Base-by-base conservation (phyloP, 1,140 invertebrate species). In the Nasonia vitripennis region DNA sequence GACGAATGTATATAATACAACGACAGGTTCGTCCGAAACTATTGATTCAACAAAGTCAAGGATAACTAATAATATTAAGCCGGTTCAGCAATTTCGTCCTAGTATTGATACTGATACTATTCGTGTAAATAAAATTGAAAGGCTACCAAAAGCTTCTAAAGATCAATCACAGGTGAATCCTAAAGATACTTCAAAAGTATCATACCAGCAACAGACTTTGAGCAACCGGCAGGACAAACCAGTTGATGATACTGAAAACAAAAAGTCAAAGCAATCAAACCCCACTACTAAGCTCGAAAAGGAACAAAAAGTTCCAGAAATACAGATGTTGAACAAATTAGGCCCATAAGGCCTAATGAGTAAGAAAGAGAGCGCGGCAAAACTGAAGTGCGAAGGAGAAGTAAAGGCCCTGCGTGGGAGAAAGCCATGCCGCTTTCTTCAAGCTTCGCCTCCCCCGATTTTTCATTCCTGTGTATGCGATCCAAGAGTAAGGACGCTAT, bases 241-340 rank as follows among this genome's bases (percentile, higher is more conserved):
- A 27, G 7, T 73, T 12, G 85, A 89, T 31, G 51, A 75, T 20
- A 9, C 48, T 10, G 89, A 91, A 23, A 83, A 48, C 10, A 91
- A 89, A 55, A 90, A 88, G 17, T 68, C 74, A n/a, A 90, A 89
- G 37, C 88, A 89, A 45, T 87, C 84, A 68, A 88, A 23, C 51
- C 12, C 73, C 10, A 80, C 11, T 23, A 86, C 87, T n/a, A 87
- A 88, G 68, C 10, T 12, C 10, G 89, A 92, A 9, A 91, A 89
- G 71, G 89, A 92, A 27, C 79, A 86, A 20, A 90, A 87, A 75
- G 6, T 41, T 5, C 31, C 41, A 17, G 86, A 88, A 51, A 83
- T 55, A 14, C 84, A 88, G 68, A 70, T 37, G 51, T 80, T 86
- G 34, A 87, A 86, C 20, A 90, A 89, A 73, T 51, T 14, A 41